phyloP scores from a whole-genome alignment of 2,113 vertebrate species.

The Nipponia nippon region DNA sequence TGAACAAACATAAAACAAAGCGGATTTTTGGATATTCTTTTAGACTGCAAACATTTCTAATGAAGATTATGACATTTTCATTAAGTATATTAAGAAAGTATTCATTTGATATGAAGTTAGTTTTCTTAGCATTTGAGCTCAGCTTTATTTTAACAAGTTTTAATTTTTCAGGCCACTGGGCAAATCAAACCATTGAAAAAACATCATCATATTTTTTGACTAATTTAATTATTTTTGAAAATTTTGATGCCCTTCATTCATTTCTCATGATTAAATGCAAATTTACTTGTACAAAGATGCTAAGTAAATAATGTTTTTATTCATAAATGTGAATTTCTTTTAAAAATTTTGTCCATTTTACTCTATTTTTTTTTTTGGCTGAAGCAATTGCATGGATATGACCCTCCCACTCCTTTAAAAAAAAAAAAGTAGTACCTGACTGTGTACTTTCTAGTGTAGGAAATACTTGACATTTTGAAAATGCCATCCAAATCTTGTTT shows the following conservation, averaged over 20 bases:
- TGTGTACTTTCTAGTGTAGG: background rate
- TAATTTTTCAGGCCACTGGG: background rate
- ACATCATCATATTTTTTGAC: rapidly evolving
- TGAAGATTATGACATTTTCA: background rate
- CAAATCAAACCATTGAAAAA: background rate
- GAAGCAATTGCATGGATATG: background rate
- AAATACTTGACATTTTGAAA: background rate
- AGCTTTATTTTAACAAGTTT: background rate
- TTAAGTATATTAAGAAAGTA: background rate
- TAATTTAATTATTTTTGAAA: background rate
- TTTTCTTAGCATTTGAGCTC: background rate
- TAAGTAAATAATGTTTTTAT: background rate
- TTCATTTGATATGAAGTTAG: background rate
- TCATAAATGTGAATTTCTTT: background rate
- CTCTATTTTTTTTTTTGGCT: background rate
- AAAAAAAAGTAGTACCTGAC: background rate
- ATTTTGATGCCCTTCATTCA: background rate
- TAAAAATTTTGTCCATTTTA: background rate
- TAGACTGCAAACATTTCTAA: background rate
- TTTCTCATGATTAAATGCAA: background rate
- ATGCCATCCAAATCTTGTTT: background rate
- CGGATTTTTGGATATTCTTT: background rate
- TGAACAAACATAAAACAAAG: background rate
- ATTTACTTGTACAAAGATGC: background rate
- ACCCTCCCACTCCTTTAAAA: background rate